Evolutionary conservation across 2,888 invertebrate species (phyloP).

Genomic region (Scaptodrosophila latifasciaeformis): DNA sequence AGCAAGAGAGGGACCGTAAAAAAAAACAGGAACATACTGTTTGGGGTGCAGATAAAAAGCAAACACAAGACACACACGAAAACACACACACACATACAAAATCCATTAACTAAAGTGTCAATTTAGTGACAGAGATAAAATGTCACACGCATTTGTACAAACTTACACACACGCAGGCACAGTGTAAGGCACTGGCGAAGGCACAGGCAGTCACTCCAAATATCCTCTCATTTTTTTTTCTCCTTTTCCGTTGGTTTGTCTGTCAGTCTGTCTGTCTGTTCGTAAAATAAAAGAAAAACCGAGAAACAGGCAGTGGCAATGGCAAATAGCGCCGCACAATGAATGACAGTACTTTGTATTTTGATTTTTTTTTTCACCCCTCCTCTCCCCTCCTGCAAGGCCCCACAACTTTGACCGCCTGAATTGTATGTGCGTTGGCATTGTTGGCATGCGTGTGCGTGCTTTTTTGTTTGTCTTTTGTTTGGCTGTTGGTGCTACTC

Average conservation of each 20-base stretch:
- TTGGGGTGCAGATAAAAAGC: slow-evolving; percentile 32
- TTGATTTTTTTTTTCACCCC: slow-evolving; percentile 36
- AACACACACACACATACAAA: slow-evolving; percentile 44
- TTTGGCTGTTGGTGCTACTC: slow-evolving; percentile 30
- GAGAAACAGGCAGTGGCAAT: slow-evolving; percentile 8
- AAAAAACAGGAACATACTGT: slow-evolving; percentile 5
- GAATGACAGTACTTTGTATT: slow-evolving; percentile 66
- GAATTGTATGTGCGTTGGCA: slow-evolving; percentile 25
- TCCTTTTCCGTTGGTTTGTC: slow-evolving; percentile 9
- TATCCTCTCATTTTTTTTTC: slow-evolving; percentile 5
- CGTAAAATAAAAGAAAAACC: slow-evolving; percentile 23
- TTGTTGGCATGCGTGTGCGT: background rate
- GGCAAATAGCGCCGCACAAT: slow-evolving; percentile 54
- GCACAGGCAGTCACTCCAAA: too few relatives aligned
- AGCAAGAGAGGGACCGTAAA: background rate
- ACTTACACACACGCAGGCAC: background rate
- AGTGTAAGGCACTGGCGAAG: too few relatives aligned
- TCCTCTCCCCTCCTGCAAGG: background rate
- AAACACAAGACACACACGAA: slow-evolving; percentile 22
- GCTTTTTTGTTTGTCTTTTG: slow-evolving; percentile 18
- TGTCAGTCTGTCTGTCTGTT: slow-evolving; percentile 24
- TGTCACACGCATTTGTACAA: slow-evolving; percentile 44
- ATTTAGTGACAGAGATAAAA: slow-evolving; percentile 74
- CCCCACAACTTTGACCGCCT: slow-evolving; percentile 15
- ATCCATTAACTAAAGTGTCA: slow-evolving; percentile 73